phyloP scores from a whole-genome alignment of 2,113 vertebrate genomes.

The Tyrannus savana region DNA sequence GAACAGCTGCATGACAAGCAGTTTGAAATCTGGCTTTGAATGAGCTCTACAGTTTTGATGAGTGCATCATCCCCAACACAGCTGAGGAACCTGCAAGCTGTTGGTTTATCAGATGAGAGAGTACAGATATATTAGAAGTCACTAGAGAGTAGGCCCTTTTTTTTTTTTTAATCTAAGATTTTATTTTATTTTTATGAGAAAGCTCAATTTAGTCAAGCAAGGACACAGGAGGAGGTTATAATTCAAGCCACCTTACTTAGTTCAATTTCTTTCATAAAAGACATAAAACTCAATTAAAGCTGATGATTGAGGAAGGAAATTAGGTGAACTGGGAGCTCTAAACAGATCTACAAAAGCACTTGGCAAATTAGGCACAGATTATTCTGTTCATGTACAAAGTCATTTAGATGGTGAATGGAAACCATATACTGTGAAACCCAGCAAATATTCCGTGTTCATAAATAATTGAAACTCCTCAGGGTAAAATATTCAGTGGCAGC shows the following conservation, averaged over 20 bases:
- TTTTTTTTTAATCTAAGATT: background rate
- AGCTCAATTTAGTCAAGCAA: background rate
- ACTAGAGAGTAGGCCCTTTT: background rate
- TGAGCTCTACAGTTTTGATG: background rate
- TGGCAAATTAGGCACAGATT: constrained; percentile 13
- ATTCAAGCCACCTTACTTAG: background rate
- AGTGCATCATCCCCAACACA: background rate
- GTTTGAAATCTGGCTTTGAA: background rate
- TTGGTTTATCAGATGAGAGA: background rate
- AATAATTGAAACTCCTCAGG: constrained; percentile 50
- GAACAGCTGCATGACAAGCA: background rate
- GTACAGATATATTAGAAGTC: background rate
- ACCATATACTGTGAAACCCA: constrained; percentile 5
- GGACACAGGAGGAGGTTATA: background rate
- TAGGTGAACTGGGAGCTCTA: background rate
- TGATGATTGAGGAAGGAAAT: background rate
- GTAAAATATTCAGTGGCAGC: constrained; percentile 29
- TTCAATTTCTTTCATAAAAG: background rate
- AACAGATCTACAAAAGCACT: background rate
- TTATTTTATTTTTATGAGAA: background rate
- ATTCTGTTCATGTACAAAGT: constrained; percentile 25
- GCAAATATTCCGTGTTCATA: constrained; percentile 34
- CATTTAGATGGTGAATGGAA: constrained; percentile 43
- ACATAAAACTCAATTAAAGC: background rate
- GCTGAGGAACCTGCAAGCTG: background rate